These are phyloP conservation scores for Nomada fabriciana DNA, from an alignment of 2,888 invertebrate genomes.

Conservation along the genomic window DNA sequence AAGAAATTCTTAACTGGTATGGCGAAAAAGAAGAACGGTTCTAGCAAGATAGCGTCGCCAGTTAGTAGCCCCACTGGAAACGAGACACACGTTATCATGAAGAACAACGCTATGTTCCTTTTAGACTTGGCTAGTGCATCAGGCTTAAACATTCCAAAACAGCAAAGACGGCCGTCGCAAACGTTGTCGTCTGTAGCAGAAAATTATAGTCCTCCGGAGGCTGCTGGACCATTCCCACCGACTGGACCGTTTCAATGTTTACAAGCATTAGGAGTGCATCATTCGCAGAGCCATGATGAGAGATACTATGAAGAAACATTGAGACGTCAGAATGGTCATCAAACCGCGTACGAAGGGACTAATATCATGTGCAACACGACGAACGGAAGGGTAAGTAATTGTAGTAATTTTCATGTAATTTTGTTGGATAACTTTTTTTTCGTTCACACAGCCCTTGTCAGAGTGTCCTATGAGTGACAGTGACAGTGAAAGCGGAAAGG, in stretches of 20 bases:
- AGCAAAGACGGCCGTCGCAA: conserved; percentile 81
- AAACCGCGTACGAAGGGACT: conserved; percentile 78
- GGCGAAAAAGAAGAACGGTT: conserved; percentile 74
- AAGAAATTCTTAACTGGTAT: conserved; percentile 79
- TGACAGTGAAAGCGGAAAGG: conserved; percentile 85
- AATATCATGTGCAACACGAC: conserved; percentile 71
- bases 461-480: conserved; percentile 86
- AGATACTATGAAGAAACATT: conserved; percentile 85
- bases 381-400: conserved; percentile 82
- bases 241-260: conserved; percentile 88
- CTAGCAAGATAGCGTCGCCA: conserved; percentile 76
- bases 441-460: conserved; percentile 84
- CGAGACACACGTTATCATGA: conserved; percentile 90
- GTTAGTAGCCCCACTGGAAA: conserved; percentile 82
- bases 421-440: conserved; percentile 18
- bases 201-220: conserved; percentile 86
- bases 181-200: conserved; percentile 86
- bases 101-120: conserved; percentile 97
- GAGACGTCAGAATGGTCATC: conserved; percentile 84
- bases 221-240: conserved; percentile 86
- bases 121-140: conserved; percentile 94
- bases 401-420: neutral
- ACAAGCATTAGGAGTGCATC: conserved; percentile 84
- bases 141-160: conserved; percentile 84
- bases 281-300: conserved; percentile 78